These are phyloP conservation scores for Phalacrocorax brasilianus DNA, from an alignment of 2,113 vertebrate genomes.

Conservation along the genomic window DNA sequence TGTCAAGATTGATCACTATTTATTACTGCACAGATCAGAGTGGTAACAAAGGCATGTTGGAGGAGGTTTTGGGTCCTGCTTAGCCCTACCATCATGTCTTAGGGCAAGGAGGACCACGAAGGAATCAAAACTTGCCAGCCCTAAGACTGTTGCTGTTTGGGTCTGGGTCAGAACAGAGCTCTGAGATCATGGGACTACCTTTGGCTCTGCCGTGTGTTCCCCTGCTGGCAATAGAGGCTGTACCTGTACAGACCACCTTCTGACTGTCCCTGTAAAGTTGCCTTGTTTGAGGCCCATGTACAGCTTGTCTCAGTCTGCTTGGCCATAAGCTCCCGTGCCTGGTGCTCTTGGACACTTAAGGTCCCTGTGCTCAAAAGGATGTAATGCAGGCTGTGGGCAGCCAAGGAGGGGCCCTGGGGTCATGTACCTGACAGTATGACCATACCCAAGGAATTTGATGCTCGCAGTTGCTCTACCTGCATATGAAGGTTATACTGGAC, in stretches of 20 bases:
- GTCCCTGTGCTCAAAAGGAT: not conserved
- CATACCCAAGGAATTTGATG: not conserved
- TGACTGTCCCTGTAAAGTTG: not conserved
- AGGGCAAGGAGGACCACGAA: not conserved
- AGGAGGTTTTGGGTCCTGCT: not conserved
- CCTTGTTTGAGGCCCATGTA: not conserved
- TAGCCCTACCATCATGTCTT: not conserved
- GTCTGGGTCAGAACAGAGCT: not conserved
- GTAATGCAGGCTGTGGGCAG: not conserved
- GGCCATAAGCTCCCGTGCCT: not conserved
- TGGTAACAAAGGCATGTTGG: not conserved
- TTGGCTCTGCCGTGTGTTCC: not conserved
- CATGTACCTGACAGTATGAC: not conserved
- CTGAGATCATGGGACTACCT: not conserved
- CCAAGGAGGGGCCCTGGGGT: not conserved
- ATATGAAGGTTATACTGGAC: not conserved
- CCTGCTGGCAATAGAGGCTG: not conserved
- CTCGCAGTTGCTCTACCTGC: fast-evolving
- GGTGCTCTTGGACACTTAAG: not conserved
- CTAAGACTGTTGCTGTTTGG: not conserved
- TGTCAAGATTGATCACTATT: conserved; percentile 35
- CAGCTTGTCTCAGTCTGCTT: not conserved
- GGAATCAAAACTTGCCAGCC: not conserved
- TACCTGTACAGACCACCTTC: not conserved
- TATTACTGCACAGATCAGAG: not conserved